phyloP scores from a whole-genome alignment of 2,113 vertebrate genomes.

The Hemibagrus wyckioides region DNA sequence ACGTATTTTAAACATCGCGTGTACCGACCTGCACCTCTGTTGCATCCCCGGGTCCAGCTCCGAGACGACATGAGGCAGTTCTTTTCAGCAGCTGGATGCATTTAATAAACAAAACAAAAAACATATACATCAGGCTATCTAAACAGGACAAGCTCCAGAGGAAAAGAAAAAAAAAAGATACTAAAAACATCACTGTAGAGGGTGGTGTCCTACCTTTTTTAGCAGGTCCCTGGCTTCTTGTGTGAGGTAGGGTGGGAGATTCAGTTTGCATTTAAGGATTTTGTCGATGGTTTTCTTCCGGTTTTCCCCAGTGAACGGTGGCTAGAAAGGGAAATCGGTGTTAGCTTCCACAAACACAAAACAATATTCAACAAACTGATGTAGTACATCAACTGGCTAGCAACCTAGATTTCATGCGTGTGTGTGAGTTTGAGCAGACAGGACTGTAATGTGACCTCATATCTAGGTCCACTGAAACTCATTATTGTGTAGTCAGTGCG shows the following conservation, averaged over 20 bases:
- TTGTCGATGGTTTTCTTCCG: slow-evolving; percentile 98
- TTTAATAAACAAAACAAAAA: not conserved
- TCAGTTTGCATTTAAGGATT: slow-evolving; percentile 98
- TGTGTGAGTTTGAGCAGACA: not conserved
- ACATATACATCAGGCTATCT: not conserved
- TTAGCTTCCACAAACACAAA: not conserved
- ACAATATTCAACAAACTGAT: not conserved
- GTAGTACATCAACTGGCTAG: not conserved
- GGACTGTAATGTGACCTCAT: not conserved
- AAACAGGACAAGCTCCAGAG: not conserved
- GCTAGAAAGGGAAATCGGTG: slow-evolving; percentile 67
- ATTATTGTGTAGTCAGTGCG: not conserved
- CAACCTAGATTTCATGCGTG: not conserved
- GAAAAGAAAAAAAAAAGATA: not conserved
- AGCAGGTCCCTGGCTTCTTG: slow-evolving; percentile 98
- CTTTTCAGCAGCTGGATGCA: slow-evolving; percentile 90
- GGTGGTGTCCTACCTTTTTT: slow-evolving; percentile 83
- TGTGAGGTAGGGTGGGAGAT: slow-evolving; percentile 99
- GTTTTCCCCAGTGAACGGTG: slow-evolving; percentile 96
- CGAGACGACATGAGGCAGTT: slow-evolving; percentile 91
- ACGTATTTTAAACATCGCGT: not conserved
- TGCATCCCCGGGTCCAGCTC: slow-evolving; percentile 90
- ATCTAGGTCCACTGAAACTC: not conserved
- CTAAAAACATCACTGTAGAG: slow-evolving; percentile 24
- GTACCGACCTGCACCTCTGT: slow-evolving; percentile 88